phyloP scores from a whole-genome alignment of 2,113 vertebrate genomes.

The Turnix velox region DNA sequence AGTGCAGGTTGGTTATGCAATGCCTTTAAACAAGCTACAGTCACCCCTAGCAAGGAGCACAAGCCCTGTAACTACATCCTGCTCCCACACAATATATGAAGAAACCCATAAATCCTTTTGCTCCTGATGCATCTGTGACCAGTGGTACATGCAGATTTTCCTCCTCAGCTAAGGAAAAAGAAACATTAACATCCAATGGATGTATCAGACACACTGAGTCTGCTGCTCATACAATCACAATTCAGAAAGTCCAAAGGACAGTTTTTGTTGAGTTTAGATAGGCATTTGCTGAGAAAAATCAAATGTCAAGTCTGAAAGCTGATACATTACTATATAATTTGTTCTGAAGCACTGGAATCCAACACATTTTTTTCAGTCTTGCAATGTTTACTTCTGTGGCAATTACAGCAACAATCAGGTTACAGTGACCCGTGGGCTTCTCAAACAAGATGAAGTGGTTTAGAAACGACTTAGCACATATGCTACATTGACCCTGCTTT shows the following conservation, averaged over 20 bases:
- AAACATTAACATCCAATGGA: neutral
- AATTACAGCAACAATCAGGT: neutral
- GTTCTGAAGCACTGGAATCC: neutral
- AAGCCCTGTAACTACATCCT: neutral
- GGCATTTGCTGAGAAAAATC: neutral
- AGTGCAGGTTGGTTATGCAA: neutral
- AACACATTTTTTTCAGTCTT: neutral
- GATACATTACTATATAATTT: neutral
- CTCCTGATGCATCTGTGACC: neutral
- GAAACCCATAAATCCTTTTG: neutral
- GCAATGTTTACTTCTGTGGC: neutral
- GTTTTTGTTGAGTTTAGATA: neutral
- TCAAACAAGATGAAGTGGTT: neutral
- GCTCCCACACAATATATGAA: neutral
- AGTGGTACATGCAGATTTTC: neutral
- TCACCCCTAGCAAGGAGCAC: neutral
- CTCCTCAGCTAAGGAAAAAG: neutral
- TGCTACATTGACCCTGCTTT: neutral
- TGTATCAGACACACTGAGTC: neutral
- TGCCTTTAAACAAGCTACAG: slow-evolving; percentile 7
- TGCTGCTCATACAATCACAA: neutral
- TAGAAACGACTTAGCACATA: neutral
- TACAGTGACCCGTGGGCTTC: neutral
- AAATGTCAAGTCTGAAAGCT: neutral
- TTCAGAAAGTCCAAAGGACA: neutral